phyloP scores from a whole-genome alignment of 2,113 vertebrate genomes.

The Neodon shergylaensis region DNA sequence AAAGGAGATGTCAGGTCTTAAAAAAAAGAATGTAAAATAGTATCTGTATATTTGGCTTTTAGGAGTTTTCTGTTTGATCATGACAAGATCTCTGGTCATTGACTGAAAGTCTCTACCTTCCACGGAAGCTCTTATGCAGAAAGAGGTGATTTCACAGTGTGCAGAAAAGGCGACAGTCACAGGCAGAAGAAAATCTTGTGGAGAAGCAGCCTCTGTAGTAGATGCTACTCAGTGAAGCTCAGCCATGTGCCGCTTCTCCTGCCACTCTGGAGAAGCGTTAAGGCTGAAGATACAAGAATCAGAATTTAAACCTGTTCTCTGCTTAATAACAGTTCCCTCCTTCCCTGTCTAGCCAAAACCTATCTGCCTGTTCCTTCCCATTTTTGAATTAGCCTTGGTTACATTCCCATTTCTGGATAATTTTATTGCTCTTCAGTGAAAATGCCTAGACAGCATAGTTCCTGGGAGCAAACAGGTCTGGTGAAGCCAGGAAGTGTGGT shows the following conservation, averaged over 20 bases:
- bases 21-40: not conserved
- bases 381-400: conserved; percentile 23
- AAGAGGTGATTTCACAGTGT: not conserved
- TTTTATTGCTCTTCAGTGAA: not conserved
- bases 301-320: conserved; percentile 30
- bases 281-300: conserved; percentile 2
- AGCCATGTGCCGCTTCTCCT: not conserved
- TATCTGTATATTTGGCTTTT: not conserved
- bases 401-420: not conserved
- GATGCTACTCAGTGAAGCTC: not conserved
- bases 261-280: conserved; percentile 2
- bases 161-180: not conserved
- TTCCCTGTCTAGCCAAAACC: conserved; percentile 5
- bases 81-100: not conserved
- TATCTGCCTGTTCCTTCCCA: not conserved
- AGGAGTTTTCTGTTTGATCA: not conserved
- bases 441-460: not conserved
- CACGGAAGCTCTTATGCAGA: not conserved
- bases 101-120: not conserved
- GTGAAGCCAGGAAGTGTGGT: too few relatives aligned
- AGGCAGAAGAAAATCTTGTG: not conserved
- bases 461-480: not conserved
- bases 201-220: not conserved
- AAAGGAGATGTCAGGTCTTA: not conserved
- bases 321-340: conserved; percentile 16